A percentile compares a stretch with the other conserved stretches of the same genome.
phyloP scores from a whole-genome alignment of 1,140 invertebrate genomes.

The Harpegnathos saltator region DNA sequence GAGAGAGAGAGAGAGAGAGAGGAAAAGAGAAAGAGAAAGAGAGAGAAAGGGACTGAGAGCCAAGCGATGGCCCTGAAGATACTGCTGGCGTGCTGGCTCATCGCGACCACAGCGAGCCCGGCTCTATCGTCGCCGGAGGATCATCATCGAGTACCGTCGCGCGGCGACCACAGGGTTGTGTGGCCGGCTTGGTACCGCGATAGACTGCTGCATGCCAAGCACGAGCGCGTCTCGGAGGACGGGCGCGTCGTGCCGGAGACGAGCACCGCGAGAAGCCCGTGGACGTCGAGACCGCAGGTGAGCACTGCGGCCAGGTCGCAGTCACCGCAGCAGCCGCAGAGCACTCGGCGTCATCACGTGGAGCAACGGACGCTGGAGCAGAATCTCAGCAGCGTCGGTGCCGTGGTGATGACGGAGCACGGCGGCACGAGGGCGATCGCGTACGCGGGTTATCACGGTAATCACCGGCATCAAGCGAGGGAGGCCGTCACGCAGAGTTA shows the following conservation, averaged over 20 bases:
- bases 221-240: slow-evolving; percentile 57
- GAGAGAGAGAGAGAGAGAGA: too few relatives aligned
- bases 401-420: slow-evolving; percentile 71
- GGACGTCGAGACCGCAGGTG: slow-evolving; percentile 21
- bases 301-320: slow-evolving; percentile 32
- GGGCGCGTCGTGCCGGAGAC: slow-evolving; percentile 34
- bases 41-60: too few relatives aligned
- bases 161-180: slow-evolving; percentile 41
- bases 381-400: slow-evolving; percentile 66
- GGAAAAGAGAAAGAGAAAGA: too few relatives aligned
- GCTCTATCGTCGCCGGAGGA: not conserved
- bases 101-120: slow-evolving; percentile 9
- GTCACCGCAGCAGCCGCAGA: slow-evolving; percentile 38
- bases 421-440: slow-evolving; percentile 69
- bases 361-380: slow-evolving; percentile 64
- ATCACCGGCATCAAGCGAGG: slow-evolving; percentile 70
- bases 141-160: slow-evolving; percentile 8
- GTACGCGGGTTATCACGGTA: slow-evolving; percentile 74
- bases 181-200: slow-evolving; percentile 75
- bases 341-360: slow-evolving; percentile 55
- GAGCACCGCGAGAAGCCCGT: slow-evolving; percentile 10
- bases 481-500: slow-evolving; percentile 68
- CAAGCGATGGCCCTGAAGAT: slow-evolving; percentile 61
- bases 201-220: slow-evolving; percentile 55
- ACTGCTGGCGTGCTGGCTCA: slow-evolving; percentile 52